These are phyloP conservation scores for Pristionchus mayeri DNA, from an alignment of 2,888 invertebrate species.

Conservation along the genomic window DNA sequence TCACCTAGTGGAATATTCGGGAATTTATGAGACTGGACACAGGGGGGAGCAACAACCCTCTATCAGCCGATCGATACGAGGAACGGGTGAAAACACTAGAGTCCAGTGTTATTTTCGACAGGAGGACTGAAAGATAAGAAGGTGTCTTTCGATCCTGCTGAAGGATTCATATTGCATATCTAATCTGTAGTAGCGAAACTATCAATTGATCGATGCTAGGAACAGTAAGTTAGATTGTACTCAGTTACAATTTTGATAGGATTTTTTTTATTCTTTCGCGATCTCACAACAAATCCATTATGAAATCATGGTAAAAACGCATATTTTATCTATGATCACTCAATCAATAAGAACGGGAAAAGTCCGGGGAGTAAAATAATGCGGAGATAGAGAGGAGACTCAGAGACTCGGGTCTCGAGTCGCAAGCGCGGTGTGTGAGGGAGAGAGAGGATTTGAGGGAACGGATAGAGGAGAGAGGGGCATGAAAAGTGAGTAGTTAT, in stretches of 20 bases:
- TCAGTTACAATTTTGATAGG: neutral
- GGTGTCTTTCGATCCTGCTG: no score
- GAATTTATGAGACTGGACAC: no score
- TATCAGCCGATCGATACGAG: no score
- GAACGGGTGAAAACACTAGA: no score
- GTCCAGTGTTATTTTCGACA: no score
- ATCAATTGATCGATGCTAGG: no score
- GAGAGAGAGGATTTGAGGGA: neutral
- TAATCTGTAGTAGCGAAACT: no score
- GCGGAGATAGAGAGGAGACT: neutral
- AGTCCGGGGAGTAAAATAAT: neutral
- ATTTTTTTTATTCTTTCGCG: neutral
- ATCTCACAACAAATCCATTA: neutral
- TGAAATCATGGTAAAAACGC: neutral
- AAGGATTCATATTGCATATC: no score
- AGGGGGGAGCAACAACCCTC: no score
- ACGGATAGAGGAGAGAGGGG: neutral
- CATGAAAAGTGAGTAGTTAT: conserved; percentile 9
- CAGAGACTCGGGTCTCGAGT: neutral
- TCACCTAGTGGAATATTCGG: no score
- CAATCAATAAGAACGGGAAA: neutral
- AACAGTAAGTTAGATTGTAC: neutral
- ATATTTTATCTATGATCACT: no score
- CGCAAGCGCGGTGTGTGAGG: neutral
- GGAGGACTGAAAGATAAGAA: no score